Evolutionary conservation across 2,797 vertebrate genomes (phyloP), one percentile per base, ranked within the genome.

Genomic region (Enteromius mattozi): DNA sequence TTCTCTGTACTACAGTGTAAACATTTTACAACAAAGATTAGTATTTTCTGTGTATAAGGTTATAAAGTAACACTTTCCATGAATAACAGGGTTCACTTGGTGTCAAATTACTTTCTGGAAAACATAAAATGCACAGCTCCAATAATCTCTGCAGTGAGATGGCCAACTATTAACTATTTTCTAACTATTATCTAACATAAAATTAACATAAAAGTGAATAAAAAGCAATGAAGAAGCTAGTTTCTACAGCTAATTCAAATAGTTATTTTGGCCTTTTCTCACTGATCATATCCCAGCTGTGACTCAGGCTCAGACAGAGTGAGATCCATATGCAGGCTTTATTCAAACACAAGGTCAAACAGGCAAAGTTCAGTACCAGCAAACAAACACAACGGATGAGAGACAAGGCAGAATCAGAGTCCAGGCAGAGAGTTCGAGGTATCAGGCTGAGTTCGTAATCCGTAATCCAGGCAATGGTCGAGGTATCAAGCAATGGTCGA

Each of bases 41-140:
- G 21, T n/a, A 56, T 56, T 56, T 56, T n/a, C 54, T n/a, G 54
- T 4, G 21, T n/a, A 56, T n/a, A n/a, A n/a, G 54, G 21, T 69
- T 69, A n/a, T n/a, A 40, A 69, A n/a, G 66, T 56, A 56, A 56
- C 54, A 56, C 54, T 56, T 59, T 59, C 9, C n/a, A 59, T 24
- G 9, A 59, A 59, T 59, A 59, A 24, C 56, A 59, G 56, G n/a
- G 21, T 24, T 59, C n/a, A 24, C 24, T 59, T 59, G 9, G 56
- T 59, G 6, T 70, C 5, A 70, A 24, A 70, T 70, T 24, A 42
- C 21, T 42, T 70, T 63, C 27, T 63, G 6, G 37, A 69, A 40
- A 40, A 13, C 21, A 42, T 42, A 42, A 42, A 40, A 70, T n/a
- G 40, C n/a, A 27, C n/a, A 70, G 16, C 40, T 45, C n/a, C 37